Evolutionary conservation across 2,113 vertebrate species (phyloP).

Genomic region (Myiopsitta monachus): DNA sequence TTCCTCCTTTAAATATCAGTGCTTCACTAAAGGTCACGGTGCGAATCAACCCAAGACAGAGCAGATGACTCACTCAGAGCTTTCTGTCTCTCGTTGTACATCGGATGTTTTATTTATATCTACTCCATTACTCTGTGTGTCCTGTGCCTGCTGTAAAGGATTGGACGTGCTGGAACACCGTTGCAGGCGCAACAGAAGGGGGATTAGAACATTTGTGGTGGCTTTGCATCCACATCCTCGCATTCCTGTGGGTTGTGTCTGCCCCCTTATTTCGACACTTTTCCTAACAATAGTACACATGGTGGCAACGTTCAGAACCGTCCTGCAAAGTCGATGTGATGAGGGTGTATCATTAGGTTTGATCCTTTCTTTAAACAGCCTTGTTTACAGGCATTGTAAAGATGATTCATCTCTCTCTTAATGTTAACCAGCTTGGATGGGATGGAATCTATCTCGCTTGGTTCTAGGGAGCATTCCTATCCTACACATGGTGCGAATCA

Average conservation of each 20-base stretch:
- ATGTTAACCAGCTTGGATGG: constrained; percentile 66
- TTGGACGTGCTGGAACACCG: background rate
- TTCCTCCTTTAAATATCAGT: background rate
- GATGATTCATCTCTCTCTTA: constrained; percentile 68
- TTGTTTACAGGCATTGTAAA: constrained; percentile 58
- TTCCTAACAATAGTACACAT: background rate
- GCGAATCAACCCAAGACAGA: background rate
- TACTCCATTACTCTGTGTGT: background rate
- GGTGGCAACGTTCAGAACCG: background rate
- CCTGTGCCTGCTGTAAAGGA: background rate
- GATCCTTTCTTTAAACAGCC: background rate
- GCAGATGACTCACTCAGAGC: background rate
- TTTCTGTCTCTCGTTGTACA: accelerated
- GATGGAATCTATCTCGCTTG: constrained; percentile 58
- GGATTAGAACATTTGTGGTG: background rate
- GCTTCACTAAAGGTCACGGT: background rate
- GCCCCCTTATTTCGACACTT: background rate
- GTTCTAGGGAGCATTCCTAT: constrained; percentile 52
- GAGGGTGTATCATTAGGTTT: background rate
- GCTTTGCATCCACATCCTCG: background rate
- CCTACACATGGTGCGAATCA: constrained; percentile 79
- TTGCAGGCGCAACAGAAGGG: background rate
- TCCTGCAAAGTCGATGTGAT: background rate
- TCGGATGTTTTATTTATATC: background rate
- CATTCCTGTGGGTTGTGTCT: background rate